phyloP scores from a whole-genome alignment of 2,797 vertebrate genomes.

The Phylloscopus collybita region DNA sequence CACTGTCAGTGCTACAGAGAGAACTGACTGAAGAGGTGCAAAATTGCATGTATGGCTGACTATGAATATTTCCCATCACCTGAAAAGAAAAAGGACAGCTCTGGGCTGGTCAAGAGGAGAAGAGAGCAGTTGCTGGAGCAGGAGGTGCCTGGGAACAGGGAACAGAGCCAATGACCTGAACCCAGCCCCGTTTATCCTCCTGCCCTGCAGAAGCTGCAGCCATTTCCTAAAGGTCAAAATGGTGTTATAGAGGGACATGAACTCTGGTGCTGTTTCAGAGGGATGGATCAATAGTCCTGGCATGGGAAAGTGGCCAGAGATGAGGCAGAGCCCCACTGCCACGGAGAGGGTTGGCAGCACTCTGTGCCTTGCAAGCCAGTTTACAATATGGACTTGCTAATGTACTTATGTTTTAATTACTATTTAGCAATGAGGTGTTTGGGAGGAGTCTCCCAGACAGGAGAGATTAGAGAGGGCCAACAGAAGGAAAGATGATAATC shows the following conservation, averaged over 20 bases:
- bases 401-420: conserved; percentile 29
- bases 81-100: neutral
- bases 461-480: conserved; percentile 22
- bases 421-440: conserved; percentile 22
- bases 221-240: neutral
- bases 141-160: neutral
- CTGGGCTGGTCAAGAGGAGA: neutral
- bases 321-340: neutral
- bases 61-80: neutral
- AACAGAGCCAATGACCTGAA: neutral
- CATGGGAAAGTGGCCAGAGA: neutral
- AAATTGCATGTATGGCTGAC: rapidly evolving
- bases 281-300: neutral
- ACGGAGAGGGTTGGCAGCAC: neutral
- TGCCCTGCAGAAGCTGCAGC: neutral
- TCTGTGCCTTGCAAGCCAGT: neutral
- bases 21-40: rapidly evolving
- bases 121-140: neutral
- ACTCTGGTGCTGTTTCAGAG: neutral
- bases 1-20: neutral
- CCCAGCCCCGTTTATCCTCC: rapidly evolving
- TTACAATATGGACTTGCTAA: neutral
- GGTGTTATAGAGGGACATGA: neutral
- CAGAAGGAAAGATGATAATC: conserved; percentile 45
- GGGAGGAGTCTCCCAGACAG: conserved; percentile 13